Base-by-base conservation (phyloP, 2,797 vertebrate species). In the Danio aesculapii region DNA sequence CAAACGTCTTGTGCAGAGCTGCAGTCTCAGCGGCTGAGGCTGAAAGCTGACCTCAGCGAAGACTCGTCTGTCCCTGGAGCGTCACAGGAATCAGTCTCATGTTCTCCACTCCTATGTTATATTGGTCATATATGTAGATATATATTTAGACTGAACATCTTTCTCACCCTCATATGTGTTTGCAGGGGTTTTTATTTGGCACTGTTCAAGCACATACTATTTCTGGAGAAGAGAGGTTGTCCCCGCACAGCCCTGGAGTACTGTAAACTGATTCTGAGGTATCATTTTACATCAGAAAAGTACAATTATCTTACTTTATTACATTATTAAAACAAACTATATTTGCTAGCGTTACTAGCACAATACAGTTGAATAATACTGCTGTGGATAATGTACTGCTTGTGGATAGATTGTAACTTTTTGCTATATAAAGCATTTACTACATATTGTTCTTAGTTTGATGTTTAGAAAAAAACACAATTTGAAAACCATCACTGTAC, bases 211-310 rank as follows among this genome's bases (percentile, higher is more conserved):
- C 98, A 99, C 89, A 95, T 98, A 95, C 94, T 95, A 90, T 99
- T 98, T 83, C 90, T 99, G 85, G 98, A 99, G 91, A 99, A 96
- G 90, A 95, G 98, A 82, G 98, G 98, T 39, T 99, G 98, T 86
- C 96, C 96, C 2, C 94, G 98, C 55, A 99, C 98, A 0, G 96
- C 98, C 0, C 90, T 99, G 87, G 98, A 99, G 89, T 98, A 95
- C 94, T 98, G 97, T 93, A 99, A 97, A 89, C 95, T 99, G 43
- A 96, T 99, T 74, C 88, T 99, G 63, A 98, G 98, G 98, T 99
- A 86, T 69, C 49, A 44, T 13, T 2, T 57, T 53, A 84, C 19
- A 5, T 46, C 72, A 69, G 19, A 52, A 52, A 14, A 16, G 30
- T 69, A 6, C 5, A 30, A 41, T 52, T n/a, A 70, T 11, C 6